Evolutionary conservation across 2,888 invertebrate genomes (phyloP).

Genomic region (Eilema caniola): DNA sequence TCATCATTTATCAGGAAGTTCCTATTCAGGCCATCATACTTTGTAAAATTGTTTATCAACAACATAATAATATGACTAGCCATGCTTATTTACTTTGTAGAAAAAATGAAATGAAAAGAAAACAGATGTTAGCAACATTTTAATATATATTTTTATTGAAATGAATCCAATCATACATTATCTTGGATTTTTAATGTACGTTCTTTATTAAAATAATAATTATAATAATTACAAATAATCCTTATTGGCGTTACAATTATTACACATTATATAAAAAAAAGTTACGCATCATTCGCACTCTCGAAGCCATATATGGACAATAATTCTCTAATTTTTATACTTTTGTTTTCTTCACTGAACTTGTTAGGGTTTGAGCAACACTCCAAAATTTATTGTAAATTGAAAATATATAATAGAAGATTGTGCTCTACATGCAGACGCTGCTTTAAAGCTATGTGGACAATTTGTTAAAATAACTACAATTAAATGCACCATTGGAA

Average conservation of each 20-base stretch:
- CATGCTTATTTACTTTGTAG: too few relatives aligned
- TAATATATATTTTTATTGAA: slow-evolving; percentile 88
- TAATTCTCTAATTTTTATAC: slow-evolving; percentile 65
- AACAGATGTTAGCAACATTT: slow-evolving; percentile 85
- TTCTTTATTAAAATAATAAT: slow-evolving; percentile 85
- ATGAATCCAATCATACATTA: slow-evolving; percentile 86
- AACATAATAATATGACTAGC: background rate
- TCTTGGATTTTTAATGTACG: slow-evolving; percentile 81
- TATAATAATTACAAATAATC: slow-evolving; percentile 85
- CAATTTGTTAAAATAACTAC: slow-evolving; percentile 83
- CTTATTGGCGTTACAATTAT: slow-evolving; percentile 80
- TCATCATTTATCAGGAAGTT: background rate
- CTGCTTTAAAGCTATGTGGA: slow-evolving; percentile 82
- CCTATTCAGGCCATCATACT: background rate
- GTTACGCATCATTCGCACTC: slow-evolving; percentile 72
- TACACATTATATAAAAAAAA: slow-evolving; percentile 77
- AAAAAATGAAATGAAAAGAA: slow-evolving; percentile 60
- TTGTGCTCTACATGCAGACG: slow-evolving; percentile 78
- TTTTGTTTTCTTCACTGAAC: slow-evolving; percentile 55
- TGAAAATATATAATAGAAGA: slow-evolving; percentile 75
- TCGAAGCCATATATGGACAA: slow-evolving; percentile 78
- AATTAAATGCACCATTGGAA: slow-evolving; percentile 84
- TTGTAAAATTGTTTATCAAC: background rate
- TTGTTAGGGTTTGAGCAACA: slow-evolving; percentile 77
- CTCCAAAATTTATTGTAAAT: slow-evolving; percentile 65